A percentile compares a stretch with the other conserved stretches of the same genome.
These are phyloP conservation scores for Heterodera schachtii DNA, from an alignment of 1,140 invertebrate genomes.

Conservation along the genomic window DNA sequence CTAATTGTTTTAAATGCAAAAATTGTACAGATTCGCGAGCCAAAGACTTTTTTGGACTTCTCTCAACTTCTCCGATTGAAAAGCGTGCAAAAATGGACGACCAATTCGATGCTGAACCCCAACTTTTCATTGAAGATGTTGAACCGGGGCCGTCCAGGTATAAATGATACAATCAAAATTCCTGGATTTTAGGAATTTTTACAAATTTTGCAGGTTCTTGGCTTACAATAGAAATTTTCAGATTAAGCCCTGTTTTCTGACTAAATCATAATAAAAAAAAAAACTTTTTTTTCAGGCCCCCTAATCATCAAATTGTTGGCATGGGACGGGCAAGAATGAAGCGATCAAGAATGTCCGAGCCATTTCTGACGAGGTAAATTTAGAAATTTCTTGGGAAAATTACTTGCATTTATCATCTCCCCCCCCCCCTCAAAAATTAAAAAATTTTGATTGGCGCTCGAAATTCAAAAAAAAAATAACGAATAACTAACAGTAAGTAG, in stretches of 20 bases:
- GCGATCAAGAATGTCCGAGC: background rate
- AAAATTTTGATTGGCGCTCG: too few species aligned
- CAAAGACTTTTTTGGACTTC: slow-evolving; percentile 21
- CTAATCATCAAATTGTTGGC: too few species aligned
- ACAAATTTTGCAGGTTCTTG: background rate
- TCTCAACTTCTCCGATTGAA: background rate
- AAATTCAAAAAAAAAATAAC: too few species aligned
- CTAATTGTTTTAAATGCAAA: background rate
- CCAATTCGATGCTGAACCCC: background rate
- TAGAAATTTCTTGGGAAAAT: background rate
- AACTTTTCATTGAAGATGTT: slow-evolving; percentile 26
- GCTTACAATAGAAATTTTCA: too few species aligned
- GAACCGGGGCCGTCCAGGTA: slow-evolving; percentile 26
- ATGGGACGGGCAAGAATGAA: background rate
- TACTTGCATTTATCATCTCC: too few species aligned
- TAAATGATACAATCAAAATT: background rate
- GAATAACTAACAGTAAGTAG: too few species aligned
- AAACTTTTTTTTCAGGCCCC: too few species aligned
- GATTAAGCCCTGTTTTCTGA: too few species aligned
- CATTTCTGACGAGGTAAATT: slow-evolving; percentile 17
- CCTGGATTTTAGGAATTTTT: background rate
- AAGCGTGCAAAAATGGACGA: slow-evolving; percentile 15
- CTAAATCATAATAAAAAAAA: too few species aligned
- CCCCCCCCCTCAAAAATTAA: too few species aligned
- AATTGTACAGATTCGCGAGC: too few species aligned